phyloP scores from a whole-genome alignment of 2,888 invertebrate species.

The Endomychus coccineus region DNA sequence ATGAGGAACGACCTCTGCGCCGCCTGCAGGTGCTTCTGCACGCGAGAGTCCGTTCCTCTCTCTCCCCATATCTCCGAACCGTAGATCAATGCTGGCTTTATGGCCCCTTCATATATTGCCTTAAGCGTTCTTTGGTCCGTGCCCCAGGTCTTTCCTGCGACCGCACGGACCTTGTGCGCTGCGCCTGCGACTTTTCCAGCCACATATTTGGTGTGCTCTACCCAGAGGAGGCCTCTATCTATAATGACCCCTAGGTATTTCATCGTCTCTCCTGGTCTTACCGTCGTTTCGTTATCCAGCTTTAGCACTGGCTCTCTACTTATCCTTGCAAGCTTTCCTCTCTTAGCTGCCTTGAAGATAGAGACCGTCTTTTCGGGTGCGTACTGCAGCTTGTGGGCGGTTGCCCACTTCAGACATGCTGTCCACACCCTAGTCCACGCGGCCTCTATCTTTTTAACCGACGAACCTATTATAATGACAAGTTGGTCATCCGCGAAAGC shows the following conservation, averaged over 20 bases:
- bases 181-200: neutral
- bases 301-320: no score
- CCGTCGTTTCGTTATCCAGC: neutral
- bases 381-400: slow-evolving; percentile 1
- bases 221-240: neutral
- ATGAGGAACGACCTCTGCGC: neutral
- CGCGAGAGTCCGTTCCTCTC: neutral
- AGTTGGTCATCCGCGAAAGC: no score
- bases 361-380: neutral
- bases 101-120: no score
- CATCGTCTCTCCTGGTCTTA: neutral
- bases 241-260: slow-evolving; percentile 1
- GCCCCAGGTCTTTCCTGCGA: slow-evolving; percentile 2
- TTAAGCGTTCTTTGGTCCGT: neutral
- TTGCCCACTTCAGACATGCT: neutral
- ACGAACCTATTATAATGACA: no score
- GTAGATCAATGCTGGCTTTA: no score
- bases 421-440: no score
- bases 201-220: slow-evolving; percentile 1
- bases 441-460: no score
- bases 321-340: no score
- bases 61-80: slow-evolving; percentile 1
- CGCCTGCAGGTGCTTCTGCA: slow-evolving; percentile 1
- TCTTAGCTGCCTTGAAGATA: no score
- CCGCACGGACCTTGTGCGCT: neutral